Evolutionary conservation across 2,888 invertebrate genomes (phyloP).

Genomic region (Ceraclea dissimilis): DNA sequence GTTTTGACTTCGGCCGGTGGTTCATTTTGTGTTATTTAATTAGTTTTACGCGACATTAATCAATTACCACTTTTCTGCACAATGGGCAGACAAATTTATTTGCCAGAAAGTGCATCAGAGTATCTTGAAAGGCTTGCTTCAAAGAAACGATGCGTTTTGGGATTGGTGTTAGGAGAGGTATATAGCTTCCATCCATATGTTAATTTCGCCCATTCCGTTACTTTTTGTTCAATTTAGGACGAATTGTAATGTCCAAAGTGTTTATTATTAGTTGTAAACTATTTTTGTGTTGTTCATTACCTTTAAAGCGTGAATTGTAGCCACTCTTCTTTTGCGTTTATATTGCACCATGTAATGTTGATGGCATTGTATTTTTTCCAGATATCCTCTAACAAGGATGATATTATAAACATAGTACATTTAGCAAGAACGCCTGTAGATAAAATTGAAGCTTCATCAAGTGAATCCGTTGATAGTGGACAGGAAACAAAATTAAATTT

Average conservation of each 20-base stretch:
- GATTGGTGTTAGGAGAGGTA: conserved; percentile 77
- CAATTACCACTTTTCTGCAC: conserved; percentile 25
- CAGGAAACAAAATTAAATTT: conserved; percentile 34
- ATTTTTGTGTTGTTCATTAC: no score
- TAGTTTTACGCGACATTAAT: neutral
- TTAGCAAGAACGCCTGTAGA: conserved; percentile 69
- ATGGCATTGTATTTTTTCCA: conserved; percentile 31
- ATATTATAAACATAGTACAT: conserved; percentile 54
- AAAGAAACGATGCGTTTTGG: conserved; percentile 58
- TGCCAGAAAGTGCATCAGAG: conserved; percentile 59
- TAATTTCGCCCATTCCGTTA: neutral
- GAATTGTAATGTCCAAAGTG: neutral
- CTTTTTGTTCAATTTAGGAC: neutral
- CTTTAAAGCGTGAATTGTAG: no score
- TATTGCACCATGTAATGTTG: no score
- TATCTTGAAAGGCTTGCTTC: conserved; percentile 60
- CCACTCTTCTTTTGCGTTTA: no score
- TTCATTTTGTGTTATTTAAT: neutral
- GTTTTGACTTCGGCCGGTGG: conserved; percentile 9
- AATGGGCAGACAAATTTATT: conserved; percentile 64
- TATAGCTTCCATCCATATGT: conserved; percentile 19
- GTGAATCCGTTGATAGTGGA: conserved; percentile 33
- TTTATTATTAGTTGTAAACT: no score
- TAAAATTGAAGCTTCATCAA: conserved; percentile 34
- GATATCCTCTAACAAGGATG: conserved; percentile 61